Evolutionary conservation across 2,888 invertebrate genomes (phyloP).

Genomic region (Lasioglossum zephyrum): DNA sequence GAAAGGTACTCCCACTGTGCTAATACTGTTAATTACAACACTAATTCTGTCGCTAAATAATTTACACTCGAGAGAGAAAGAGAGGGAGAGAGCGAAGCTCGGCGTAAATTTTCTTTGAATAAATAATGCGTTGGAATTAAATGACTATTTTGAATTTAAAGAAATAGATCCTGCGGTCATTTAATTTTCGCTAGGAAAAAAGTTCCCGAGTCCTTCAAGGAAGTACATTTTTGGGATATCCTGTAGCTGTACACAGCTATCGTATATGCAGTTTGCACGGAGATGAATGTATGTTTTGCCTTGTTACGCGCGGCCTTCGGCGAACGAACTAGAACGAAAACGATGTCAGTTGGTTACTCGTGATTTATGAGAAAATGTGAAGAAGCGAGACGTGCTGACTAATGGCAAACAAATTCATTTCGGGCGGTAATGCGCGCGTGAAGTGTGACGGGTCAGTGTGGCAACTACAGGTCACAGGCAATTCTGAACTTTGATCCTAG

Average conservation of each 20-base stretch:
- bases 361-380: conserved; percentile 47
- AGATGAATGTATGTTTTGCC: conserved; percentile 47
- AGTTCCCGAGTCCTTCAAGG: no score
- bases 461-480: no score
- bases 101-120: not conserved
- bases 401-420: conserved; percentile 47
- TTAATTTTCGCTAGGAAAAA: no score
- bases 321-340: conserved; percentile 51
- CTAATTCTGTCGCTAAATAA: not conserved
- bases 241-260: conserved; percentile 3
- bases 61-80: not conserved
- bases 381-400: conserved; percentile 38
- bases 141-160: no score
- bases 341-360: conserved; percentile 45
- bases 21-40: not conserved
- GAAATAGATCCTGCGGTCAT: no score
- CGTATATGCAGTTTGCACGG: conserved; percentile 34
- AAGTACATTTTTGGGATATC: no score
- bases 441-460: not conserved
- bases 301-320: conserved; percentile 43
- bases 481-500: not conserved
- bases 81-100: not conserved
- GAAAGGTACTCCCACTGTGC: not conserved
- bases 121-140: not conserved
- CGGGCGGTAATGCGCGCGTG: not conserved